Base-by-base conservation (phyloP, 2,797 vertebrate species). In the Leptoclinus maculatus region DNA sequence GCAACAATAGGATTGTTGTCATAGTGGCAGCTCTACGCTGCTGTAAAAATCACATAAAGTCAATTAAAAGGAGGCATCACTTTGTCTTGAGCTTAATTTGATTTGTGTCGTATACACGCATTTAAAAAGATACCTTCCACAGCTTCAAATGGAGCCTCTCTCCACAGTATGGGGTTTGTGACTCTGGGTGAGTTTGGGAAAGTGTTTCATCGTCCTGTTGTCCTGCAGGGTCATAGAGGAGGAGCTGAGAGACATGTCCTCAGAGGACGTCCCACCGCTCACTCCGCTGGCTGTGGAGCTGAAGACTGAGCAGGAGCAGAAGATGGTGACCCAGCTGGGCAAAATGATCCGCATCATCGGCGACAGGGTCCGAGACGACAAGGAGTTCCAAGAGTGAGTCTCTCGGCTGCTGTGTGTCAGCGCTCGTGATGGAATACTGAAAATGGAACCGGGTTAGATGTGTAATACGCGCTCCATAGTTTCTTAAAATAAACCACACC, bases 371-470 rank as follows among this genome's bases (percentile, higher is more conserved):
- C 43, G 74, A 71, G 78, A 72, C 0, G 85, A 95, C 69, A 5
- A 36, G n/a, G 65, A 54, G 59, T 86, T 94, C 32, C 87, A 90
- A 32, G 86, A 94, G 93, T 94, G 72, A 90, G 93, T 89, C 25
- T 27, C 10, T 54, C 8, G 29, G 3, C 13, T 21, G 0, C n/a
- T 25, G 68, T 1, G 14, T 34, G 11, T 56, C 27, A 27, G 7
- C 36, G 34, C 14, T 74, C 2, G 5, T 67, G 36, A 9, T 47
- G 19, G 38, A 60, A 3, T 12, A n/a, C 36, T 27, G 8, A 16
- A 56, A n/a, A n/a, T 3, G 4, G 34, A 13, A 32, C 2, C 0
- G 1, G 4, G 43, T 32, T 45, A 4, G 9, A 27, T 49, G 23
- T 27, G 12, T 14, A 41, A 41, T 4, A 14, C 2, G 19, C 71